These are phyloP conservation scores for Phycodurus eques DNA, from an alignment of 2,113 vertebrate genomes.

Conservation along the genomic window DNA sequence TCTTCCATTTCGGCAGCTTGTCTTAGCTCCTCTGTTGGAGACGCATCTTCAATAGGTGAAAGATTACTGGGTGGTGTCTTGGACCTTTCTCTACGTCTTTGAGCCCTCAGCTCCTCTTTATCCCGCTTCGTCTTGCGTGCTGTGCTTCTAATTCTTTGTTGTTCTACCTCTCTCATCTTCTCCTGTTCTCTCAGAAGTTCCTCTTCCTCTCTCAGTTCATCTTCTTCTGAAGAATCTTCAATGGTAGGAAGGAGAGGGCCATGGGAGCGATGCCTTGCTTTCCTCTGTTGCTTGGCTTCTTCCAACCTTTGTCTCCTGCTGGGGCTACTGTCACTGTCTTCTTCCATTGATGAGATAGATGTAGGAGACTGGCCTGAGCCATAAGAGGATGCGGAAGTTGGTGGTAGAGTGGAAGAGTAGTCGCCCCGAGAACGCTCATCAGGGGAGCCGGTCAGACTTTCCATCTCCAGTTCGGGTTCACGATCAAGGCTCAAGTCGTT, in stretches of 20 bases:
- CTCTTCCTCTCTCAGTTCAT: slow-evolving; percentile 95
- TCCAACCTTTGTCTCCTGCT: slow-evolving; percentile 91
- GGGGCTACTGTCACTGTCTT: slow-evolving; percentile 97
- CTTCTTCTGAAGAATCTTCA: slow-evolving; percentile 96
- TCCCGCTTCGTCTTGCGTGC: slow-evolving; percentile 93
- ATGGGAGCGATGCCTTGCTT: slow-evolving; percentile 92
- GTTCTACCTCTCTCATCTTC: slow-evolving; percentile 97
- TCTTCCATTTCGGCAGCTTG: slow-evolving; percentile 99
- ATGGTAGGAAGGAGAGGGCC: slow-evolving; percentile 95
- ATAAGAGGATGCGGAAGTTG: slow-evolving; percentile 88
- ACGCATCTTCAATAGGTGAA: slow-evolving; percentile 95
- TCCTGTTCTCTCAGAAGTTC: slow-evolving; percentile 95
- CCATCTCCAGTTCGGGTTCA: slow-evolving; percentile 97
- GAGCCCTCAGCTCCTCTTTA: slow-evolving; percentile 95
- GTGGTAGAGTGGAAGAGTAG: slow-evolving; percentile 91
- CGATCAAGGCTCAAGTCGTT: slow-evolving; percentile 84
- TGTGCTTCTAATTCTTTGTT: slow-evolving; percentile 93
- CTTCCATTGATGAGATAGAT: slow-evolving; percentile 94
- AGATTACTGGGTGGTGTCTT: slow-evolving; percentile 97
- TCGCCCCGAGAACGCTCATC: slow-evolving; percentile 93
- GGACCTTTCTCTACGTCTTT: slow-evolving; percentile 91
- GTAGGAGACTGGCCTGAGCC: slow-evolving; percentile 93
- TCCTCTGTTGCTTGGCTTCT: slow-evolving; percentile 96
- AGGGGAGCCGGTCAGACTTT: slow-evolving; percentile 92
- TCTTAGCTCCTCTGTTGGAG: slow-evolving; percentile 92